A percentile compares a stretch with the other conserved stretches of the same genome.
These are phyloP conservation scores for Poeciliopsis retropinna DNA, from an alignment of 2,113 vertebrate genomes.

Conservation along the genomic window DNA sequence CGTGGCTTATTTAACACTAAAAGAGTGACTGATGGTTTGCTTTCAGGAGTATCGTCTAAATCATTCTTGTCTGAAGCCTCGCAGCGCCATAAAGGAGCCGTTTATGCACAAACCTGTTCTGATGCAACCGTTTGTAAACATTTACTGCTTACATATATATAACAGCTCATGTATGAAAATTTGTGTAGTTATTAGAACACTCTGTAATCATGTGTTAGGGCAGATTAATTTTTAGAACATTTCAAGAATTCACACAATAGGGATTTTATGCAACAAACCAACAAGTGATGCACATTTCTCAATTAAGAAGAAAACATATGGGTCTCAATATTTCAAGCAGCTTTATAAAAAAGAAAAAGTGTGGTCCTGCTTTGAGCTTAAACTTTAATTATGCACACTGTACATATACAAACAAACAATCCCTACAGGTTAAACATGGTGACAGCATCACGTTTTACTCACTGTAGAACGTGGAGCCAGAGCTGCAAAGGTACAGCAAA, in stretches of 20 bases:
- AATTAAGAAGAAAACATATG: background rate
- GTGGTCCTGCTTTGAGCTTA: background rate
- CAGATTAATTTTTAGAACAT: constrained; percentile 51
- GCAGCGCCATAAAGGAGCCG: constrained; percentile 57
- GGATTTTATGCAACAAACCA: too few species aligned
- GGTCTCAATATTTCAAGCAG: background rate
- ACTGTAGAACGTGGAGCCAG: background rate
- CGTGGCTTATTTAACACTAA: constrained; percentile 78
- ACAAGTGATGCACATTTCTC: background rate
- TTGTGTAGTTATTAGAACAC: constrained; percentile 52
- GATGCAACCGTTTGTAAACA: constrained; percentile 22
- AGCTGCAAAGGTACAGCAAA: too few species aligned
- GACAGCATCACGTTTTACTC: background rate
- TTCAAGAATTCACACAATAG: background rate
- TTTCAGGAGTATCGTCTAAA: constrained; percentile 58
- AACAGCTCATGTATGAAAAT: constrained; percentile 39
- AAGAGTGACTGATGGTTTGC: constrained; percentile 72
- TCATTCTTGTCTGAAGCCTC: constrained; percentile 52
- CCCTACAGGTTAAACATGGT: too few species aligned
- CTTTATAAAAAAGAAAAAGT: background rate
- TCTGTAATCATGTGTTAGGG: constrained; percentile 56
- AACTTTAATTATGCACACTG: too few species aligned
- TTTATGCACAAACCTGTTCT: constrained; percentile 60
- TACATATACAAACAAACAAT: too few species aligned
- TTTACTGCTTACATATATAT: constrained; percentile 12